phyloP scores from a whole-genome alignment of 1,140 invertebrate species.

The Eupeodes corollae region DNA sequence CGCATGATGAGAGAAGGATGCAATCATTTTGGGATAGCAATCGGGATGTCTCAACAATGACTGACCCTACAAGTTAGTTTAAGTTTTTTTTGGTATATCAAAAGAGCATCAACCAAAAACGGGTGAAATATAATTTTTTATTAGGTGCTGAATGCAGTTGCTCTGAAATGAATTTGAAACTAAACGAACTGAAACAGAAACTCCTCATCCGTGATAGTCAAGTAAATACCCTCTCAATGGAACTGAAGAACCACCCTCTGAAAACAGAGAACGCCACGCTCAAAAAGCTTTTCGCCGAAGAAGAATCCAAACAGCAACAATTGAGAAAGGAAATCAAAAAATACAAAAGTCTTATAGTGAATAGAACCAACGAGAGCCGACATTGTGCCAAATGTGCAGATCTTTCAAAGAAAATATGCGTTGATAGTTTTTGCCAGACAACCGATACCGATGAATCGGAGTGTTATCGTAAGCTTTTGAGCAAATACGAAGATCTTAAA shows the following conservation, averaged over 20 bases:
- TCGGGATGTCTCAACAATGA: constrained; percentile 16
- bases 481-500: not conserved
- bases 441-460: too few relatives aligned
- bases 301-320: constrained; percentile 11
- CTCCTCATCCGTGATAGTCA: constrained; percentile 18
- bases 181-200: constrained; percentile 17
- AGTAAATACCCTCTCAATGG: constrained; percentile 19
- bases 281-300: constrained; percentile 18
- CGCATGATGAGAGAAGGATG: constrained; percentile 16
- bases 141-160: constrained; percentile 21
- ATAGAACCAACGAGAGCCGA: not conserved
- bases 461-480: not conserved
- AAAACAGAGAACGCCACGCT: constrained; percentile 23
- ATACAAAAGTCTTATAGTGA: not conserved
- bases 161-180: constrained; percentile 11
- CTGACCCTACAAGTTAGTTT: constrained; percentile 19
- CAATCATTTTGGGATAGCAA: constrained; percentile 23
- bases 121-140: too few relatives aligned
- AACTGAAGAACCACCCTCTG: constrained; percentile 20
- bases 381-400: not conserved
- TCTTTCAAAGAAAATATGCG: too few relatives aligned
- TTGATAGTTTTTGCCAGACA: too few relatives aligned
- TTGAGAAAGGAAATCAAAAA: constrained; percentile 13
- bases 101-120: too few relatives aligned
- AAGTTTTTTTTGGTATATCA: too few relatives aligned